Conservation (phyloP, 2,113 vertebrate genomes). For the Danionella cerebrum region DNA sequence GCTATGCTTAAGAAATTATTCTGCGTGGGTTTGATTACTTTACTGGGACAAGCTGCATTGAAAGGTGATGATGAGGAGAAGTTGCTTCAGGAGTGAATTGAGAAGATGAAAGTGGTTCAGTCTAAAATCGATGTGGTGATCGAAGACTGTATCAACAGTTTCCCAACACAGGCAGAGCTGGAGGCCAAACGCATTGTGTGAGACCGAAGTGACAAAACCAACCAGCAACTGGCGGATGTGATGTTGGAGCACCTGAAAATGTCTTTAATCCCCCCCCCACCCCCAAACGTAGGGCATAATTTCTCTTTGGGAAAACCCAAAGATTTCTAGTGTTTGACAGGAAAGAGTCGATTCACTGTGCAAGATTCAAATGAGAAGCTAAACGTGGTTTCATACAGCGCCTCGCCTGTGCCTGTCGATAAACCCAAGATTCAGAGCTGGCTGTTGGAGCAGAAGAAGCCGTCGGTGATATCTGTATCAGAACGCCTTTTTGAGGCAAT, state of each 20-base stretch:
- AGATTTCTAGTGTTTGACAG: conserved; percentile 51
- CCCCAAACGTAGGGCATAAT: no score
- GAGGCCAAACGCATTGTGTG: conserved; percentile 53
- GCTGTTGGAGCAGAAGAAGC: conserved; percentile 55
- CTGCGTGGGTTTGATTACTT: conserved; percentile 66
- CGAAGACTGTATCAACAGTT: conserved; percentile 61
- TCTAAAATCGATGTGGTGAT: conserved; percentile 58
- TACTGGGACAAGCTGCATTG: conserved; percentile 62
- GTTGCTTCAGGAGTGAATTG: conserved; percentile 56
- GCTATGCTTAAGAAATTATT: conserved; percentile 67
- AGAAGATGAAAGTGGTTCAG: conserved; percentile 65
- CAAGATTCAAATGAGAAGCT: conserved; percentile 48
- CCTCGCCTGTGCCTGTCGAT: conserved; percentile 59
- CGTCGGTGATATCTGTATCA: conserved; percentile 34
- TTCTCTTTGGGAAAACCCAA: conserved; percentile 50
- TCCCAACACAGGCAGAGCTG: conserved; percentile 56
- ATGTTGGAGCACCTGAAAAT: conserved; percentile 51
- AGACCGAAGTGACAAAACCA: conserved; percentile 40
- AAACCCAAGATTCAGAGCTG: conserved; percentile 51
- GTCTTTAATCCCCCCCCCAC: conserved; percentile 53
- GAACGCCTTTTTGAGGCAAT: conserved; percentile 53
- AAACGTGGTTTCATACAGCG: conserved; percentile 63
- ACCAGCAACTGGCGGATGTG: conserved; percentile 54
- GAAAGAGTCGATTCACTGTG: conserved; percentile 63
- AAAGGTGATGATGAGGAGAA: conserved; percentile 53